A percentile compares a stretch with the other conserved stretches of the same genome.
Evolutionary conservation across 2,888 invertebrate species (phyloP).

Genomic region (Lasioglossum leucozonium): DNA sequence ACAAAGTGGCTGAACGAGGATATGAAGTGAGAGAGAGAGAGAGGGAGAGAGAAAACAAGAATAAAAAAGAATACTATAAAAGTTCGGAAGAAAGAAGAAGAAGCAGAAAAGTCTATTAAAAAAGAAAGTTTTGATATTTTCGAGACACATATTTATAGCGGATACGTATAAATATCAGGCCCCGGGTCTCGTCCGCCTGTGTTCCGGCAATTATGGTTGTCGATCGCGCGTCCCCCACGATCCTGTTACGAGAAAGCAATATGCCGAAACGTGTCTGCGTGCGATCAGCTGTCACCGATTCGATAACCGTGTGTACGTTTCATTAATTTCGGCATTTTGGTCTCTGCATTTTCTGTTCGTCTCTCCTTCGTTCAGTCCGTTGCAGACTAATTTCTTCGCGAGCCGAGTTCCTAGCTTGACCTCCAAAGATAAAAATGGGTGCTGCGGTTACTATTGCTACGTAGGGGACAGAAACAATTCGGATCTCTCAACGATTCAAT

Average conservation of each 20-base stretch:
- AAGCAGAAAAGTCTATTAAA: constrained; percentile 62
- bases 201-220: neutral
- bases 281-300: neutral
- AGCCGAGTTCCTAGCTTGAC: constrained; percentile 69
- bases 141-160: constrained; percentile 80
- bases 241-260: constrained; percentile 33
- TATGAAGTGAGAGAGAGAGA: neutral
- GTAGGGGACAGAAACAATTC: neutral
- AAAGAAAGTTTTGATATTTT: constrained; percentile 76
- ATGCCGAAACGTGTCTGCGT: neutral
- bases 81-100: neutral
- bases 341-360: constrained; percentile 1
- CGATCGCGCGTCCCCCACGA: neutral
- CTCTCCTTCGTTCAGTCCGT: constrained; percentile 2
- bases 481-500: neutral
- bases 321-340: neutral
- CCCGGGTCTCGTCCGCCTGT: constrained; percentile 73
- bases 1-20: constrained; percentile 58
- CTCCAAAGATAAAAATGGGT: constrained; percentile 66
- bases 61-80: neutral
- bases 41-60: neutral
- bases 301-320: neutral
- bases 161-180: constrained; percentile 79
- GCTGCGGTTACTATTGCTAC: constrained; percentile 51
- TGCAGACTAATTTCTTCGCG: constrained; percentile 20